phyloP scores from a whole-genome alignment of 2,888 invertebrate species.

The Ichneumoninae sp. region DNA sequence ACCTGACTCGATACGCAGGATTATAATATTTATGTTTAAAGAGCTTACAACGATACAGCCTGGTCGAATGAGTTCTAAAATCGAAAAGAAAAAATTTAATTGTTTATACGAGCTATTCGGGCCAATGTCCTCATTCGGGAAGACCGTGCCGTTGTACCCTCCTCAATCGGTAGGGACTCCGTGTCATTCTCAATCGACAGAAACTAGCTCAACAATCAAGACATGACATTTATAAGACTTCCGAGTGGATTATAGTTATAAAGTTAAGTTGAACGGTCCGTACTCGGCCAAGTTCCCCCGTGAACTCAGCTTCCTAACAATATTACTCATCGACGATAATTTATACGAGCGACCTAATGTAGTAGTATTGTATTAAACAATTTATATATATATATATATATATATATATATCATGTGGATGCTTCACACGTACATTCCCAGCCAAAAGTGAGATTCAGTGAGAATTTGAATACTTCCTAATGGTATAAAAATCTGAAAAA shows the following conservation, averaged over 20 bases:
- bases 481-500: too few relatives aligned
- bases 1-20: conserved; percentile 14
- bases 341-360: conserved; percentile 42
- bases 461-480: too few relatives aligned
- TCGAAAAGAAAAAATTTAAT: too few relatives aligned
- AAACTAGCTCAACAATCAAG: conserved; percentile 63
- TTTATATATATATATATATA: neutral
- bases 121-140: conserved; percentile 3
- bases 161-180: conserved; percentile 27
- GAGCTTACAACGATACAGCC: conserved; percentile 6
- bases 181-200: conserved; percentile 38
- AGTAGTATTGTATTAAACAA: conserved; percentile 33
- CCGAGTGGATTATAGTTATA: conserved; percentile 56
- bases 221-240: conserved; percentile 68
- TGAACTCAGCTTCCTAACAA: conserved; percentile 61
- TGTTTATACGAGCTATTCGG: neutral
- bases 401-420: neutral
- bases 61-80: conserved; percentile 18
- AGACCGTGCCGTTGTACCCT: conserved; percentile 11
- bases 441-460: too few relatives aligned
- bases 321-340: conserved; percentile 55
- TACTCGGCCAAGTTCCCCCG: conserved; percentile 28
- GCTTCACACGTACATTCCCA: too few relatives aligned
- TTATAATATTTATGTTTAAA: conserved; percentile 35
- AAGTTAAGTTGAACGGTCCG: conserved; percentile 33